Percentiles rank a stretch among this genome's conserved stretches.
phyloP scores from a whole-genome alignment of 2,113 vertebrate genomes.

The cattle (Bos taurus) region DNA sequence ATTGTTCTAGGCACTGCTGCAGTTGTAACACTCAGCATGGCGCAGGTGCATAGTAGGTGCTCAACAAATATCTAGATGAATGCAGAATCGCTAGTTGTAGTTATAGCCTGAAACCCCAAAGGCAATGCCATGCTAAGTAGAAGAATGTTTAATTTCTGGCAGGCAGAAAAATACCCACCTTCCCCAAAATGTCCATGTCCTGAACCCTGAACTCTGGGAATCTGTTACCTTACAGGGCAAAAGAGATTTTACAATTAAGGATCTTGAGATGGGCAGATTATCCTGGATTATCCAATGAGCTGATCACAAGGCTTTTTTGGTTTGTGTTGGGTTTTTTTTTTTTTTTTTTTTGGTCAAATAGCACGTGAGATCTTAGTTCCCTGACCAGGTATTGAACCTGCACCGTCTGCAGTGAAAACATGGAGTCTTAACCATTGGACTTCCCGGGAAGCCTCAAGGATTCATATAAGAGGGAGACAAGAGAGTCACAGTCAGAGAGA shows the following conservation, averaged over 20 bases:
- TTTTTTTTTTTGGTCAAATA: background rate
- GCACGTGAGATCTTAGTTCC: background rate
- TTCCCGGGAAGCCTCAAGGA: rapidly evolving
- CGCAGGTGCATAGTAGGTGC: background rate
- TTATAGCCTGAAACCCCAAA: background rate
- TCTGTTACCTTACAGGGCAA: background rate
- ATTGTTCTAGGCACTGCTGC: background rate
- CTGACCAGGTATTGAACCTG: background rate
- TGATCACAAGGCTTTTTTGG: background rate
- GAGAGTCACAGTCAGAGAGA: background rate
- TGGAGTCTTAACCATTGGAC: background rate
- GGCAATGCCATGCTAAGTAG: background rate
- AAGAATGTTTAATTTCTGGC: background rate
- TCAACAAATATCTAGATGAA: background rate
- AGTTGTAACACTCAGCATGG: background rate
- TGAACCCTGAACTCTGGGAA: background rate
- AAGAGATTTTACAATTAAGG: background rate
- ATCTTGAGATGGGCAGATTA: background rate
- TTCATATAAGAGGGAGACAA: background rate
- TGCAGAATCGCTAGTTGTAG: background rate
- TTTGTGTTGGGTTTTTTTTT: background rate
- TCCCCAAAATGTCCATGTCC: background rate
- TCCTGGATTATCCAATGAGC: background rate
- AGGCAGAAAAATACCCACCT: background rate
- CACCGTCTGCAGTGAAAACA: background rate